phyloP scores from a whole-genome alignment of 35 echinoderm and acorn worm species.

The Eucidaris tribuloides region DNA sequence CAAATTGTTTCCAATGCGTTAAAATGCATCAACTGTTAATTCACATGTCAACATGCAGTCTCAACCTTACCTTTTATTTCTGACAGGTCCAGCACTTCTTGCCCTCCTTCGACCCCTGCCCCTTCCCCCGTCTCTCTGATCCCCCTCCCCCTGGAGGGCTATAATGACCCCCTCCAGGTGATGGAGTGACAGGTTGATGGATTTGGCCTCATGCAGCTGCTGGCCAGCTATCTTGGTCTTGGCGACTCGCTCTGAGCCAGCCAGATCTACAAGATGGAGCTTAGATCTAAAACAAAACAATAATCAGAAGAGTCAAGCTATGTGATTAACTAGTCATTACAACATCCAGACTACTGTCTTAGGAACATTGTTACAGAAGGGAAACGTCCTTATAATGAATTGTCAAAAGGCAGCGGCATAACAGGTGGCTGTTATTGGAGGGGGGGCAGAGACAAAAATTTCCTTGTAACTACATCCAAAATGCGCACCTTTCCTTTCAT shows the following conservation, averaged over 20 bases:
- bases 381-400: too few species aligned
- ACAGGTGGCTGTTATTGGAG: too few species aligned
- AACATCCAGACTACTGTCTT: too few species aligned
- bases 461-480: too few species aligned
- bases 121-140: not conserved
- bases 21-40: too few species aligned
- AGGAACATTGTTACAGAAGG: too few species aligned
- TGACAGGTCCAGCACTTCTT: conserved; percentile 38
- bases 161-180: conserved; percentile 64
- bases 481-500: too few species aligned
- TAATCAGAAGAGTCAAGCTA: not conserved
- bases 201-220: conserved; percentile 54
- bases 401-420: too few species aligned
- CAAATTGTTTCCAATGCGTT: too few species aligned
- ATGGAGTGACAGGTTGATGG: conserved; percentile 59
- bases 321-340: too few species aligned
- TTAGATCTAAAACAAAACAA: conserved; percentile 36
- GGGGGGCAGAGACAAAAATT: too few species aligned
- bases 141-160: conserved; percentile 22
- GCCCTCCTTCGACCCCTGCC: not conserved
- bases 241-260: conserved; percentile 49
- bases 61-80: conserved; percentile 21
- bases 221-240: conserved; percentile 43
- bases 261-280: conserved; percentile 54
- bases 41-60: too few species aligned